Evolutionary conservation across 2,797 vertebrate species (phyloP), one percentile per base, ranked within the genome.

Genomic region (Paguma larvata): DNA sequence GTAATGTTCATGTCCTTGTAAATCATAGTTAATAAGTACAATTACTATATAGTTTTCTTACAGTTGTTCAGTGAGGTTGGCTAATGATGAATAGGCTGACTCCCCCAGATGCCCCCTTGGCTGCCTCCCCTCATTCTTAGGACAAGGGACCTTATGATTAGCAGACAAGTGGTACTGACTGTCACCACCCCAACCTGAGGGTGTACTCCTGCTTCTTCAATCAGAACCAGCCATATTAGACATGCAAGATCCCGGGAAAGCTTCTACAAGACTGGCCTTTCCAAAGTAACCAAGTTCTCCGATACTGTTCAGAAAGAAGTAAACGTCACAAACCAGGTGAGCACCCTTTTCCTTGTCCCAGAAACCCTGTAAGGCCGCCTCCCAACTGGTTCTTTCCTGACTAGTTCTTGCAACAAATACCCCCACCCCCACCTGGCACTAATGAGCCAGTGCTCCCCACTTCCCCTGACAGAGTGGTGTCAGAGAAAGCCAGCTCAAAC

Each of bases 251-350:
- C 98, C 23, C 98, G 96, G 8, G 99, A 99, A 18, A 97, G 59
- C 56, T 97, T 97, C 19, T 97, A 91, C 75, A 98, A 95, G 82
- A 0, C 44, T 38, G 23, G 75, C 38, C 0, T 41, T 48, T 65
- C 73, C 72, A 99, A 98, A 98, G 5, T 82, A 4, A 46, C 86
- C 95, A 99, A 97, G 94, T 92, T 23, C 18, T 94, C 97, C 0
- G 99, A 99, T 0, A 94, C 98, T 0, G 0, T 96, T 30, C 98
- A 97, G 41, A 99, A 97, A 97, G 99, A 99, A 0, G 0, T 48
- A 0, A 98, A 34, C 15, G 1, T 68, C 23, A 3, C 83, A 10
- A 51, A 70, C 41, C 98, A 99, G 99, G 99, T 99, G 38, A 18
- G 98, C 79, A 23, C 16, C 27, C 65, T 25, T 84, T 68, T 46